Conservation (phyloP, 2,797 vertebrate species). For the Channallabes apus region DNA sequence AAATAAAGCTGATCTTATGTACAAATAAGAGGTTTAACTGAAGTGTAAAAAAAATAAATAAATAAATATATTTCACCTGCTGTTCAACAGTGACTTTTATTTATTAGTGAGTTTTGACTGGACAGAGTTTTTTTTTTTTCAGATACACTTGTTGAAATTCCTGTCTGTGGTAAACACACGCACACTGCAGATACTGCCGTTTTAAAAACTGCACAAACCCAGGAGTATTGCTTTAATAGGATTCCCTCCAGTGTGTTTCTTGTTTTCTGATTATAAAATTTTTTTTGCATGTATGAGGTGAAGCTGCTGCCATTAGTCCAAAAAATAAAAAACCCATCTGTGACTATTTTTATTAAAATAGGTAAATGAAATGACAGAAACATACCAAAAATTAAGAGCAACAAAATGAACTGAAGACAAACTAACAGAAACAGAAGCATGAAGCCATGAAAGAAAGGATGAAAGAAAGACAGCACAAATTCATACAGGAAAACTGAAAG, state of each 20-base stretch:
- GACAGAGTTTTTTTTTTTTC: too few relatives aligned
- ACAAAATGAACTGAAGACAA: too few relatives aligned
- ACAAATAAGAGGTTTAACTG: not conserved
- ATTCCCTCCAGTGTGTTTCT: not conserved
- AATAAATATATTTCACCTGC: not conserved
- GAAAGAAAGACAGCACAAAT: too few relatives aligned
- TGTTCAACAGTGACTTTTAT: not conserved
- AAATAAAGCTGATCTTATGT: not conserved
- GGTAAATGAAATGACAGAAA: too few relatives aligned
- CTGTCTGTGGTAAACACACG: not conserved
- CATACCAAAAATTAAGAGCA: too few relatives aligned
- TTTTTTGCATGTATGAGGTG: not conserved
- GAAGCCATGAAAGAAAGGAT: too few relatives aligned
- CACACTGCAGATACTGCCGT: too few relatives aligned
- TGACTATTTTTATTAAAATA: not conserved
- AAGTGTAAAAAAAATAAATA: not conserved
- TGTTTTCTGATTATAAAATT: not conserved
- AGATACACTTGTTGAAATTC: not conserved
- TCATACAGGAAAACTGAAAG: too few relatives aligned
- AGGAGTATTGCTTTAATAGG: not conserved
- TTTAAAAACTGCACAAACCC: not conserved
- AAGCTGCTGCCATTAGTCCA: too few relatives aligned
- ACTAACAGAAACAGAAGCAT: too few relatives aligned
- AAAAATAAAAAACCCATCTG: not conserved
- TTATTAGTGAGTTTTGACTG: not conserved